These are phyloP conservation scores for Rhadina sibilatrix DNA, from an alignment of 2,113 vertebrate species.

Conservation along the genomic window DNA sequence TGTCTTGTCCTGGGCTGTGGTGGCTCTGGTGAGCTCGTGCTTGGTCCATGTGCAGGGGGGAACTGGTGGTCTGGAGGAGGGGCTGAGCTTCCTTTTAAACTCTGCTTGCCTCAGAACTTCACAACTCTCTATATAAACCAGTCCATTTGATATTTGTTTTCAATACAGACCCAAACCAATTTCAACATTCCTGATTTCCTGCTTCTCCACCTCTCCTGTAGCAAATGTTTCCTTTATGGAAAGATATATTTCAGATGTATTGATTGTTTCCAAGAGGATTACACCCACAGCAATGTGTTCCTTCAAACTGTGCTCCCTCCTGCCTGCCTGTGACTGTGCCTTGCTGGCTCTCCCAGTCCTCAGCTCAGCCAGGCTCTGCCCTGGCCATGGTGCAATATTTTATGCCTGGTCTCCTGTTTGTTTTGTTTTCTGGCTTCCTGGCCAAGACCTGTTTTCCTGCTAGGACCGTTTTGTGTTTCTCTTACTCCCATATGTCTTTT, in stretches of 20 bases:
- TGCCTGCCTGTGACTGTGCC: fast-evolving
- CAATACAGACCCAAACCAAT: neutral
- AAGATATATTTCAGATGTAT: neutral
- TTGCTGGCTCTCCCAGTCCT: neutral
- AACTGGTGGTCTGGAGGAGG: neutral
- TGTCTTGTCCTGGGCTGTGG: neutral
- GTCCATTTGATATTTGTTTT: neutral
- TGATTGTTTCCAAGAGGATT: neutral
- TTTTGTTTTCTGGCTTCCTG: neutral
- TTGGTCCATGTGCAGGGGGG: fast-evolving
- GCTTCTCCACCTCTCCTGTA: neutral
- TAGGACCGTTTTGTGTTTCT: neutral
- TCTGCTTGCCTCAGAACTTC: neutral
- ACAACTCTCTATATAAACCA: neutral
- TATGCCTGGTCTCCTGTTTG: neutral
- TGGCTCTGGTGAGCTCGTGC: fast-evolving
- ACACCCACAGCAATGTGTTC: neutral
- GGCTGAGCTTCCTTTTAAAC: neutral
- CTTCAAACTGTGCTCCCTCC: neutral
- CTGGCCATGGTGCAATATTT: neutral
- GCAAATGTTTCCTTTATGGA: neutral
- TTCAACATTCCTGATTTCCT: neutral
- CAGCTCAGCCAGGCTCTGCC: fast-evolving
- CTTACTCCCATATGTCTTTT: neutral
- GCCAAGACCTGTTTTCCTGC: neutral